Base-by-base conservation (phyloP, 2,113 vertebrate species). In the Tachysurus vachellii region DNA sequence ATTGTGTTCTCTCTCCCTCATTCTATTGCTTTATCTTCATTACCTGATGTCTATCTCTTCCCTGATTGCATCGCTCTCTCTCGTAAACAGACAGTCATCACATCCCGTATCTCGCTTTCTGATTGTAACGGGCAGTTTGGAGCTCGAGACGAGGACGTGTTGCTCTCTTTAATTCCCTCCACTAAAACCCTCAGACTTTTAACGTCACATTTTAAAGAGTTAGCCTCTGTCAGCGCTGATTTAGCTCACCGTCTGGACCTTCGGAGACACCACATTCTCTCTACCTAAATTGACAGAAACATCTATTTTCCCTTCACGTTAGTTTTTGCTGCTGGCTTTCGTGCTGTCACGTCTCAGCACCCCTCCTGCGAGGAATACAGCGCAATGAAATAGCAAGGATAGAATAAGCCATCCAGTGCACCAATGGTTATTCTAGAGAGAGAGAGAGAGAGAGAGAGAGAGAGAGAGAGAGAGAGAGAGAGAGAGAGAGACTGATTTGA, bases 141-240 rank as follows among this genome's bases (percentile, higher is more conserved):
- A 80, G 85, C 59, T 73, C 14, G 76, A 64, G 61, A 80, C 84
- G 21, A 61, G 92, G 89, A 84, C 85, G 85, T 86, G 90, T 88
- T 91, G 92, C 93, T 93, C 89, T 90, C 92, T 91, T 92, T 94
- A 94, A 94, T 95, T 95, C 94, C 91, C 93, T 88, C 62, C 28
- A 86, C 87, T 90, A 91, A 93, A 94, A 93, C 92, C 93, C 93
- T 91, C 93, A 91, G 92, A 94, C 93, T 93, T 94, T 94, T 93
- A 95, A 94, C 93, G 91, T 92, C 85, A 89, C 64, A 73, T 90
- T 92, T 92, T 93, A 94, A 94, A 94, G 91, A 93, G 93, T 92
- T 91, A 93, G 92, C 87, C 91, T 93, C 94, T 95, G 94, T 94
- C 94, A 94, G 92, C 92, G 92, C 93, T 90, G 93, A 94, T 94